Evolutionary conservation across 2,113 vertebrate genomes (phyloP), one percentile per base, ranked within the genome.

Genomic region (Scolopax mira): DNA sequence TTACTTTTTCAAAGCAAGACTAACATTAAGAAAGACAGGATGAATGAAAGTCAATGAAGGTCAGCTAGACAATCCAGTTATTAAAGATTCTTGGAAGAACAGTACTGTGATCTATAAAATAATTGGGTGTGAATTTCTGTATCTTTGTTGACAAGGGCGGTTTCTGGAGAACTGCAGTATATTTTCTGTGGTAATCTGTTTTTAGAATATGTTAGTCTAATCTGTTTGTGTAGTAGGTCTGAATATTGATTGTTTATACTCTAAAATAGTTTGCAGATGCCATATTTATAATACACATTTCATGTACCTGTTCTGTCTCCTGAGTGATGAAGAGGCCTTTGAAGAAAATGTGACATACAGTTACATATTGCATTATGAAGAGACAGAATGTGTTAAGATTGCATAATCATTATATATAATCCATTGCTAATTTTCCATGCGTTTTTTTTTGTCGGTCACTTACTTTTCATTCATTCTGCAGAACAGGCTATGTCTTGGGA

Each of bases 41-140:
- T 96, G 96, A 97, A 67, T 57, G 94, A 97, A 98, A 97, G 92
- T 97, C 97, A 96, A 13, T 92, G 89, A 96, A 98, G 96, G 96
- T 98, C 94, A 42, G 92, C 85, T 87, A 97, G 90, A 90, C 91
- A 96, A 93, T 98, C 92, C 93, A 96, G 93, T 97, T 96, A 96
- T 96, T 97, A 87, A 80, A 86, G 93, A 93, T 96, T 98, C 95
- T 92, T 97, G 57, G 88, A 96, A 97, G 93, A 96, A 66, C 41
- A 82, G 58, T 96, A 95, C 94, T 97, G 90, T 86, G 85, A 83
- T 95, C 69, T 96, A 31, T 94, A 89, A 88, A 94, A 90, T 93
- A 96, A 96, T 93, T 91, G 88, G 62, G 73, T 97, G 66, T 92
- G 79, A 97, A 97, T 97, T 96, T 91, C 81, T 96, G 3, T 95